Evolutionary conservation across 1,140 invertebrate genomes (phyloP).

Genomic region (Dendrolimus kikuchii): DNA sequence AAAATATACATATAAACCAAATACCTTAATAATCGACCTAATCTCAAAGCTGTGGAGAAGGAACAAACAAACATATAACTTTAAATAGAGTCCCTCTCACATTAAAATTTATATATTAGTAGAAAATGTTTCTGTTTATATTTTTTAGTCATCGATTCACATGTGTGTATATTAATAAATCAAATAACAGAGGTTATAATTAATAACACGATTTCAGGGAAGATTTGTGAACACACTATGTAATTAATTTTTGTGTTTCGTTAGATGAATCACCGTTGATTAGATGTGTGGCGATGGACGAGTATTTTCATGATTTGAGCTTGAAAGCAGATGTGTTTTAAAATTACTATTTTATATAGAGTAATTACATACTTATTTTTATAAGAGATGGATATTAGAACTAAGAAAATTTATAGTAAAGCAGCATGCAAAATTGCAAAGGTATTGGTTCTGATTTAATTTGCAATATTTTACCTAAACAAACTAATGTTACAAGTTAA

Average conservation of each 20-base stretch:
- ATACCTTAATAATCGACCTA: too few relatives aligned
- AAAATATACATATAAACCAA: too few relatives aligned
- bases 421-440: too few relatives aligned
- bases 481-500: too few relatives aligned
- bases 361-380: background rate
- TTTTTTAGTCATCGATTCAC: constrained; percentile 35
- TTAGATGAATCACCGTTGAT: constrained; percentile 65
- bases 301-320: constrained; percentile 36
- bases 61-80: too few relatives aligned
- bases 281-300: constrained; percentile 37
- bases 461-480: too few relatives aligned
- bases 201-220: constrained; percentile 59
- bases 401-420: too few relatives aligned
- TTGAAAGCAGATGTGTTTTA: constrained; percentile 59
- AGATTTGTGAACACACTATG: constrained; percentile 50
- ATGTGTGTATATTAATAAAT: constrained; percentile 52
- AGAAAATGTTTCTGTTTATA: constrained; percentile 17
- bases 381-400: too few relatives aligned
- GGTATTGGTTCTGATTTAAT: too few relatives aligned
- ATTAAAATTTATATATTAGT: constrained; percentile 1
- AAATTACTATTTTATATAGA: constrained; percentile 58
- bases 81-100: too few relatives aligned
- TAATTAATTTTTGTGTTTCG: constrained; percentile 66
- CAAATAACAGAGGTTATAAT: constrained; percentile 50
- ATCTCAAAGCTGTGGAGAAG: too few relatives aligned